Evolutionary conservation across 1,140 invertebrate genomes (phyloP).

Genomic region (Drosophila pandora): DNA sequence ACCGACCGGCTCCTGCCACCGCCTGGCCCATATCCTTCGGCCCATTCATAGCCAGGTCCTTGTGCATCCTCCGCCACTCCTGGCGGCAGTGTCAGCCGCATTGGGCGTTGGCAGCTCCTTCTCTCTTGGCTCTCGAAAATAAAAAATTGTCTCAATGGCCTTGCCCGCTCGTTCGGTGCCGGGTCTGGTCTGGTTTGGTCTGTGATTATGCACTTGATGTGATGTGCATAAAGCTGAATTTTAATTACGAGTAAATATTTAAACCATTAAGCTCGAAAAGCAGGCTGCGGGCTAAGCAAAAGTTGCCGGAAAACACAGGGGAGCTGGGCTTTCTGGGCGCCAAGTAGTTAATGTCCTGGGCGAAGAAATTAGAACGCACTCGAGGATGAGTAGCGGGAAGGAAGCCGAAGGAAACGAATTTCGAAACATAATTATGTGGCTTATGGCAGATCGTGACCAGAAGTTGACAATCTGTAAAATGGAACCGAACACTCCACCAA

Average conservation of each 20-base stretch:
- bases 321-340: slow-evolving; percentile 2
- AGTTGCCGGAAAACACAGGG: not conserved
- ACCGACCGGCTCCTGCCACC: slow-evolving; percentile 2
- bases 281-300: slow-evolving; percentile 40
- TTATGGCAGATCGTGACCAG: slow-evolving; percentile 1
- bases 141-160: slow-evolving; percentile 77
- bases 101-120: slow-evolving; percentile 35
- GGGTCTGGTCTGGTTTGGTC: slow-evolving; percentile 27
- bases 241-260: slow-evolving; percentile 82
- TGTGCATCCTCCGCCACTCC: slow-evolving; percentile 7
- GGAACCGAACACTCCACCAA: not conserved
- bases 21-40: not conserved
- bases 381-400: slow-evolving; percentile 7
- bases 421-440: slow-evolving; percentile 2
- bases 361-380: slow-evolving; percentile 17
- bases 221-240: slow-evolving; percentile 80
- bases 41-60: not conserved
- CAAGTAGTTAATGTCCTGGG: slow-evolving; percentile 11
- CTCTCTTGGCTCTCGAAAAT: slow-evolving; percentile 13
- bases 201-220: slow-evolving; percentile 81
- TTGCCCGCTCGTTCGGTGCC: slow-evolving; percentile 26
- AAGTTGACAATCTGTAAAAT: not conserved
- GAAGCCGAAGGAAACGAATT: not conserved
- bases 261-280: slow-evolving; percentile 69
- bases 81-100: slow-evolving; percentile 37